Evolutionary conservation across 2,113 vertebrate genomes (phyloP).

Genomic region (Synodontis membranacea): DNA sequence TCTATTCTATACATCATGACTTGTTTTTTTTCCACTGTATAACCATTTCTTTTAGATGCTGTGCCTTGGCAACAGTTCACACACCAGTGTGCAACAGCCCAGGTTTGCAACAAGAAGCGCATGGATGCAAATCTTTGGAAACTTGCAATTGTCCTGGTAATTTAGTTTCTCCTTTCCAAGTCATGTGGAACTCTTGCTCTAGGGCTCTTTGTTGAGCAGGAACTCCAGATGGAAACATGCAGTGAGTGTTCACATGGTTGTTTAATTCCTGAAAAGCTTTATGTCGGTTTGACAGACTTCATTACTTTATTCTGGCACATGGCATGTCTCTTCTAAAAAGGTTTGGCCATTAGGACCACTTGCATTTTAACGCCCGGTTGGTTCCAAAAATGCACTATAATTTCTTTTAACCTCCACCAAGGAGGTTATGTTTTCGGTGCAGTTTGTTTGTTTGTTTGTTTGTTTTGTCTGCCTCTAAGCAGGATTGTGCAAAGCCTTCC

Average conservation of each 20-base stretch:
- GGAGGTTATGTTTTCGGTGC: no score
- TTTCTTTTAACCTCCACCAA: no score
- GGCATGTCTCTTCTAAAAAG: not conserved
- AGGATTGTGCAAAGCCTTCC: no score
- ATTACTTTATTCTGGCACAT: not conserved
- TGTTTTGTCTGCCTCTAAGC: no score
- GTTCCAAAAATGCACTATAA: not conserved
- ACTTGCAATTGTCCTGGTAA: not conserved
- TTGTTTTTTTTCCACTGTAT: not conserved
- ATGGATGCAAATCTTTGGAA: not conserved
- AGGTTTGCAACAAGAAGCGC: not conserved
- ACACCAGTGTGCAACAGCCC: not conserved
- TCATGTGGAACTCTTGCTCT: not conserved
- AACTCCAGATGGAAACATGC: not conserved
- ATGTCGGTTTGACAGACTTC: not conserved
- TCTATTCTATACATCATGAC: not conserved
- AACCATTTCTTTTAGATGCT: not conserved
- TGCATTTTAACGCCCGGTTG: not conserved
- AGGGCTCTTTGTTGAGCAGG: not conserved
- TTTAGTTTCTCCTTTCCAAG: constrained; percentile 10
- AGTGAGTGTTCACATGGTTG: not conserved
- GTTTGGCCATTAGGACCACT: not conserved
- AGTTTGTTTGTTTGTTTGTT: not conserved
- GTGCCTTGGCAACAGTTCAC: not conserved
- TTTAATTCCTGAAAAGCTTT: not conserved